Percentiles rank a stretch among this genome's conserved stretches.
Conservation (phyloP, 2,797 vertebrate species). For the Pseudotriccus pelzelni region DNA sequence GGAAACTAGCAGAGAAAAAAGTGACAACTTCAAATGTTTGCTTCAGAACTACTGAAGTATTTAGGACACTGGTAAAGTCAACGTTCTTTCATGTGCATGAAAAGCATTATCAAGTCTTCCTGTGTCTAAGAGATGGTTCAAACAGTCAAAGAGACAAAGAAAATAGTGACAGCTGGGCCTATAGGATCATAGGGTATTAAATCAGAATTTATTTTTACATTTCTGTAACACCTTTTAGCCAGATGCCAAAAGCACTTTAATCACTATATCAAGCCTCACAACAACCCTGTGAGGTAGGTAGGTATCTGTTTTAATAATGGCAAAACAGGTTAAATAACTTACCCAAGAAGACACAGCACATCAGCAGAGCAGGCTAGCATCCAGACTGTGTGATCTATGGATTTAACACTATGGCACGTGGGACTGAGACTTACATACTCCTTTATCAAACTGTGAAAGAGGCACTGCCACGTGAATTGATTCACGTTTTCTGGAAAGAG, state of each 20-base stretch:
- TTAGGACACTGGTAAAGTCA: background rate
- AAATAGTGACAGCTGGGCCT: conserved; percentile 33
- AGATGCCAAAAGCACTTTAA: conserved; percentile 40
- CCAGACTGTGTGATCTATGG: background rate
- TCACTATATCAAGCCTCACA: conserved; percentile 60
- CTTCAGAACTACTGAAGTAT: background rate
- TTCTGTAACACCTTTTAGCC: background rate
- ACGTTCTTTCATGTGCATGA: background rate
- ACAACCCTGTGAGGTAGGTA: conserved; percentile 75
- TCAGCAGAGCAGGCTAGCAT: conserved; percentile 50
- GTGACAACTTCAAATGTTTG: background rate
- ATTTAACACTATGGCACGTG: background rate
- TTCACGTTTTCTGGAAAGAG: background rate
- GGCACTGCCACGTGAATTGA: background rate
- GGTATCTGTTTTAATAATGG: background rate
- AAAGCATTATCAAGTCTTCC: background rate
- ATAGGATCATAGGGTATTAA: background rate
- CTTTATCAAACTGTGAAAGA: background rate
- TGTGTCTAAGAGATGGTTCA: conserved; percentile 4
- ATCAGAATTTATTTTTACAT: conserved; percentile 41
- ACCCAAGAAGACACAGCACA: conserved; percentile 41
- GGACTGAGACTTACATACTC: background rate
- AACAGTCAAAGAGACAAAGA: background rate
- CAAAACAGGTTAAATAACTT: conserved; percentile 47
- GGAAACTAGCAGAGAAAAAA: conserved; percentile 2